phyloP scores from a whole-genome alignment of 1,140 invertebrate species.

The Eupristina koningsbergeri region DNA sequence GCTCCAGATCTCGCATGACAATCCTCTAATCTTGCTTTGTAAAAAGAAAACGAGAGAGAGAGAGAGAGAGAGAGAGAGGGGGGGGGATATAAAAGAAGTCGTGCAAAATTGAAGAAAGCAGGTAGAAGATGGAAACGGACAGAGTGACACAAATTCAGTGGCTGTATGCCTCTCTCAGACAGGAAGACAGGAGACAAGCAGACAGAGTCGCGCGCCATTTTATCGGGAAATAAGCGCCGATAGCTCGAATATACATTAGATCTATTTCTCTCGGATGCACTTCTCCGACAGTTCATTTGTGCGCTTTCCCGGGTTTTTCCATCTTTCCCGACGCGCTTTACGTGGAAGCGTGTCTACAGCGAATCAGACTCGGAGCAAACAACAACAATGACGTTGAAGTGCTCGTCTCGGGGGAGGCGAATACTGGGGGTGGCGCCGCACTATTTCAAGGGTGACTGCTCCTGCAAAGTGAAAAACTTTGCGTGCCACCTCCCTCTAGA shows the following conservation, averaged over 20 bases:
- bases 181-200: too few relatives aligned
- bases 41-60: too few relatives aligned
- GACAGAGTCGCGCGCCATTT: neutral
- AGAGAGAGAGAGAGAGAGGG: too few relatives aligned
- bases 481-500: constrained; percentile 46
- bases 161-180: neutral
- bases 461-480: constrained; percentile 68
- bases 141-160: neutral
- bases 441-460: constrained; percentile 68
- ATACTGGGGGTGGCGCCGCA: constrained; percentile 12
- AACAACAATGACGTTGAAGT: neutral
- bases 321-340: neutral
- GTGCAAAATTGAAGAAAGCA: too few relatives aligned
- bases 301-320: constrained; percentile 18
- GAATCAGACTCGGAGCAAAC: constrained; percentile 23
- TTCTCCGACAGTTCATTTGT: constrained; percentile 28
- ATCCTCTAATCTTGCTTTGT: neutral
- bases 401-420: constrained; percentile 19
- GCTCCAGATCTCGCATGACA: neutral
- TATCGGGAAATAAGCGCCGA: constrained; percentile 43
- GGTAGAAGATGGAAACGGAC: neutral
- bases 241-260: constrained; percentile 50
- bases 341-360: neutral
- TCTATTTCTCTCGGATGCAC: constrained; percentile 18
- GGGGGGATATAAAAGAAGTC: too few relatives aligned